Base-by-base conservation (phyloP, 2,797 vertebrate genomes). In the Sparidentex hasta region DNA sequence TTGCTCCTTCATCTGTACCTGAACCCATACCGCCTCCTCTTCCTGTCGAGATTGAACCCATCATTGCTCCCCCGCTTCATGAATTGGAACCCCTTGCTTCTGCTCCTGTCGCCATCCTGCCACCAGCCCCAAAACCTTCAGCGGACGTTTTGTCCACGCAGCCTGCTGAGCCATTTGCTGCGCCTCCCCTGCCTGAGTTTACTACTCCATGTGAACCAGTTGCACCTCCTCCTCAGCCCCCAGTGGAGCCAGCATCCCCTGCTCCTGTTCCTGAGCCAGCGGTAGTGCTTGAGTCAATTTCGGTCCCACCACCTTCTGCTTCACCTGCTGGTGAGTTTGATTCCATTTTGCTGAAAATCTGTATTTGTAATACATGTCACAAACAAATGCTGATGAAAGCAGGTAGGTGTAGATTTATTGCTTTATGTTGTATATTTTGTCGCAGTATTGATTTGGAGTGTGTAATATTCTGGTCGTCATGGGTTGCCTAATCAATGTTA, bases 151-250 rank as follows among this genome's bases (percentile, higher is more conserved):
- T 91, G 71, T 41, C 83, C 71, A 43, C 56, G 0, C 85, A 84
- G 79, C 66, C 77, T 50, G 81, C 80, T 48, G 82, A 92, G 55
- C 88, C 78, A 41, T 78, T 86, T 21, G 69, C 86, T 76, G 58
- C 81, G 71, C 82, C 90, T 84, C 86, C 87, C 56, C 62, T 90
- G 59, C 79, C 78, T 71, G 91, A 90, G 44, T 93, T 72, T 82
- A 71, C 71, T 85, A 57, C 84, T 83, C 73, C 84, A 69, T 87
- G 77, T 93, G 93, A 95, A 92, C 78, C 87, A 71, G 74, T 90
- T 88, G 68, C 90, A 82, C 92, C 90, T 93, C 87, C 91, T 92
- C 78, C 90, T 80, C 93, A 93, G 92, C 86, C 86, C 72, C 75
- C 55, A 52, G 75, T 80, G 46, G 83, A 90, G 47, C 78, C 89